Evolutionary conservation across 2,797 vertebrate species (phyloP).

Genomic region (Glyptemys insculpta): DNA sequence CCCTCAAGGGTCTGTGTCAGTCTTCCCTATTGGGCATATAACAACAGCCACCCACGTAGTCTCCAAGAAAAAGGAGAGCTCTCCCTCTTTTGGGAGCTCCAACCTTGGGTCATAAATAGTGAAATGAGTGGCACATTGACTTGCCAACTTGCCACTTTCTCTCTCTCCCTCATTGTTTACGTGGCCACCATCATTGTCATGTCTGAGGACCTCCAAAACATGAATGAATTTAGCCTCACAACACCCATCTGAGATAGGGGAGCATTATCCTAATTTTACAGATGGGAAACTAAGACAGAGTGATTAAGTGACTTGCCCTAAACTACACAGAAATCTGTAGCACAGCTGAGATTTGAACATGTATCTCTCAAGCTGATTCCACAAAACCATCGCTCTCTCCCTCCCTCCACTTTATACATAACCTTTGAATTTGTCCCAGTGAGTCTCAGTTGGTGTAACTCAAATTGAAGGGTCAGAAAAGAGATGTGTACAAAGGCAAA

Average conservation of each 20-base stretch:
- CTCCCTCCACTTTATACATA: neutral
- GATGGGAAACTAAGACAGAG: neutral
- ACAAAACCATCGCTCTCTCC: neutral
- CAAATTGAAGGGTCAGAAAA: neutral
- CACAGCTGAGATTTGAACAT: neutral
- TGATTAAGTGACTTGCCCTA: neutral
- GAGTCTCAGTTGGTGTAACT: neutral
- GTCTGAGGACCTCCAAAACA: neutral
- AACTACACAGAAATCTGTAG: slow-evolving; percentile 29
- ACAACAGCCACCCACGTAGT: neutral
- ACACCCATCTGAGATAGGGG: neutral
- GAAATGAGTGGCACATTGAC: neutral
- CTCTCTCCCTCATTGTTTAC: neutral
- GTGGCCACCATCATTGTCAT: neutral
- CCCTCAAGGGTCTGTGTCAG: neutral
- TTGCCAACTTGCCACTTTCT: neutral
- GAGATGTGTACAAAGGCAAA: neutral
- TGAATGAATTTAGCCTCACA: neutral
- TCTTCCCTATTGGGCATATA: neutral
- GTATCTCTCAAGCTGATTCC: neutral
- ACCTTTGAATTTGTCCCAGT: neutral
- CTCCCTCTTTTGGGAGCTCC: neutral
- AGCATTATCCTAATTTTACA: neutral
- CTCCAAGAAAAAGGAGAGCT: neutral
- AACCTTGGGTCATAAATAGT: neutral